A percentile compares a stretch with the other conserved stretches of the same genome.
phyloP scores from a whole-genome alignment of 2,797 vertebrate species.

The Dallia pectoralis region DNA sequence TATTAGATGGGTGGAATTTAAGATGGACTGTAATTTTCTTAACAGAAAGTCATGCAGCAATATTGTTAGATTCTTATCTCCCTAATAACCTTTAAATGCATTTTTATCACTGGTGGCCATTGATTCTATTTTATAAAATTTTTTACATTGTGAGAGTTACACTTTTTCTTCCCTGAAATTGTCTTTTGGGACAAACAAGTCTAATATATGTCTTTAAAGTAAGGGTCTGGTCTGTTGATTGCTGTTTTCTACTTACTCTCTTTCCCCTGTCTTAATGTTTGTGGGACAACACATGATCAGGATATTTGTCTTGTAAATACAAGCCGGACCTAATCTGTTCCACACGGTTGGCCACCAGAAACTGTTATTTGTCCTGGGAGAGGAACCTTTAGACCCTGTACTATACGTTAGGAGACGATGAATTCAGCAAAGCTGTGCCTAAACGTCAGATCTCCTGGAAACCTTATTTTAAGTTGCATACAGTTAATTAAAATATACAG shows the following conservation, averaged over 20 bases:
- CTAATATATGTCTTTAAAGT: not conserved
- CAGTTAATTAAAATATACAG: not conserved
- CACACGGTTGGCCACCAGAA: conserved; percentile 20
- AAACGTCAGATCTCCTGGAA: not conserved
- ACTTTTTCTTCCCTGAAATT: too few relatives aligned
- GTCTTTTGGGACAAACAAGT: too few relatives aligned
- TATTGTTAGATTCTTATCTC: too few relatives aligned
- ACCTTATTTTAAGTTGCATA: not conserved
- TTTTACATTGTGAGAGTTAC: too few relatives aligned
- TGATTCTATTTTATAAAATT: too few relatives aligned
- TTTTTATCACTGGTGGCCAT: too few relatives aligned
- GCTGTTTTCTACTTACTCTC: not conserved
- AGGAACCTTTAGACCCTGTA: not conserved
- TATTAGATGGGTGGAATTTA: too few relatives aligned
- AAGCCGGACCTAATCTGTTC: conserved; percentile 31
- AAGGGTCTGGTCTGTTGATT: conserved; percentile 1
- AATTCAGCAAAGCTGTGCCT: not conserved
- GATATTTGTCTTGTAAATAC: conserved; percentile 40
- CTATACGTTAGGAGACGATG: not conserved
- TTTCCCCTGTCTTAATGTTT: not conserved
- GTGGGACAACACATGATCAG: conserved; percentile 3
- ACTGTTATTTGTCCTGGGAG: conserved; percentile 14
- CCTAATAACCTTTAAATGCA: too few relatives aligned
- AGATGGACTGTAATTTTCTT: too few relatives aligned
- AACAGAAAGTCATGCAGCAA: too few relatives aligned